These are phyloP conservation scores for Oreochromis mossambicus DNA, from an alignment of 2,797 vertebrate species.

Conservation along the genomic window DNA sequence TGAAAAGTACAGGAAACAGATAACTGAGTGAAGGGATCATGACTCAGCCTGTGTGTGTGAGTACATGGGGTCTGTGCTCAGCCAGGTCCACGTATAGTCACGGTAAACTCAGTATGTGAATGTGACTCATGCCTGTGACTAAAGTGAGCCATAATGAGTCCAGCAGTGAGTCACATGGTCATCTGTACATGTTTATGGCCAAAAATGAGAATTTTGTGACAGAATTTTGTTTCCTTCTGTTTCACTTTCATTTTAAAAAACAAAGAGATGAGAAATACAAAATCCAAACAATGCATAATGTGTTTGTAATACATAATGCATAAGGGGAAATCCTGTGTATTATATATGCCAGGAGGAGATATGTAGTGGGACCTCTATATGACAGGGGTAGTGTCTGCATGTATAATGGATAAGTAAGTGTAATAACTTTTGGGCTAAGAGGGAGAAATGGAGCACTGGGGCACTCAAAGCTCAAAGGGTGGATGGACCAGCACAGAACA, in stretches of 20 bases:
- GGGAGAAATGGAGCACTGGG: conserved; percentile 5
- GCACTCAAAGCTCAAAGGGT: not conserved
- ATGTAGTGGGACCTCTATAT: conserved; percentile 35
- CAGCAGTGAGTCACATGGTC: conserved; percentile 16
- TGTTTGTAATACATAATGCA: conserved; percentile 29
- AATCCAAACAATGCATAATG: conserved; percentile 37
- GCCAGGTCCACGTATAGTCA: conserved; percentile 37
- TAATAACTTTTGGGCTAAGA: conserved; percentile 46
- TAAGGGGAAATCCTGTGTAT: conserved; percentile 33
- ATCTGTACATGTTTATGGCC: not conserved
- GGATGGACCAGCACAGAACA: not conserved
- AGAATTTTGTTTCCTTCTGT: not conserved
- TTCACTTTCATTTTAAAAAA: conserved; percentile 1
- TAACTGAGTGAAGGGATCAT: conserved; percentile 24
- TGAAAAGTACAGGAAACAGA: conserved; percentile 46
- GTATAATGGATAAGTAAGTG: conserved; percentile 49
- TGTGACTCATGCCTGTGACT: conserved; percentile 35
- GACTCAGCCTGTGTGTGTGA: conserved; percentile 38
- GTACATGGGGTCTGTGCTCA: not conserved
- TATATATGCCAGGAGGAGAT: conserved; percentile 18
- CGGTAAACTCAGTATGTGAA: not conserved
- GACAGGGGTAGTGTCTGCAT: conserved; percentile 29
- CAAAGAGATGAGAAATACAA: conserved; percentile 19
- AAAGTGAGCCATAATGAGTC: conserved; percentile 33
- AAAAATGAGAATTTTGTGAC: not conserved